Evolutionary conservation across 2,797 vertebrate species (phyloP).

Genomic region (Liasis olivaceus): DNA sequence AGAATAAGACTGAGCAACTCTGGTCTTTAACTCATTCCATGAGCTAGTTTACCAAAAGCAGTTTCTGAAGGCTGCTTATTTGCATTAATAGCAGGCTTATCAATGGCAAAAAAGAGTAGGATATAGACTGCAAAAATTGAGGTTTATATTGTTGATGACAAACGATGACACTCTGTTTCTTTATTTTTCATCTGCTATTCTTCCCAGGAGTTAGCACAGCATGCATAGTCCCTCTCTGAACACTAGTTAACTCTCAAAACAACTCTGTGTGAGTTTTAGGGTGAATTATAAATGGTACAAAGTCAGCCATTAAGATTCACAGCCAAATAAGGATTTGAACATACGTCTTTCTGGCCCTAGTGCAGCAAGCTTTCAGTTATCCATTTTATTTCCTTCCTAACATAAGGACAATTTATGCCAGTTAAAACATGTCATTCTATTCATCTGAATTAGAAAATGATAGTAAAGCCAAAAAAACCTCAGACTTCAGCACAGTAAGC

Average conservation of each 20-base stretch:
- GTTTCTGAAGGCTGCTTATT: not conserved
- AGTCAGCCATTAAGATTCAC: not conserved
- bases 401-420: not conserved
- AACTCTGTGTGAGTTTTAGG: not conserved
- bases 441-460: not conserved
- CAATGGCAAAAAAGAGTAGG: not conserved
- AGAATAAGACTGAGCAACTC: not conserved
- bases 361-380: not conserved
- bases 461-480: not conserved
- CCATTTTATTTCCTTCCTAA: not conserved
- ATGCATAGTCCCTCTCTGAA: not conserved
- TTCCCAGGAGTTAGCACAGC: not conserved
- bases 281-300: not conserved
- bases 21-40: not conserved
- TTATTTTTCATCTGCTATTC: not conserved
- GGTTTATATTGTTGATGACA: not conserved
- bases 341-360: not conserved
- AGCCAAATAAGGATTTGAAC: not conserved
- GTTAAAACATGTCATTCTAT: not conserved
- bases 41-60: not conserved
- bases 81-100: not conserved
- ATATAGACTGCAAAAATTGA: not conserved
- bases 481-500: not conserved
- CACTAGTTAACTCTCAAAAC: not conserved
- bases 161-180: not conserved